These are phyloP conservation scores for Trichonephila clavipes DNA, from an alignment of 1,140 invertebrate species.

Conservation along the genomic window DNA sequence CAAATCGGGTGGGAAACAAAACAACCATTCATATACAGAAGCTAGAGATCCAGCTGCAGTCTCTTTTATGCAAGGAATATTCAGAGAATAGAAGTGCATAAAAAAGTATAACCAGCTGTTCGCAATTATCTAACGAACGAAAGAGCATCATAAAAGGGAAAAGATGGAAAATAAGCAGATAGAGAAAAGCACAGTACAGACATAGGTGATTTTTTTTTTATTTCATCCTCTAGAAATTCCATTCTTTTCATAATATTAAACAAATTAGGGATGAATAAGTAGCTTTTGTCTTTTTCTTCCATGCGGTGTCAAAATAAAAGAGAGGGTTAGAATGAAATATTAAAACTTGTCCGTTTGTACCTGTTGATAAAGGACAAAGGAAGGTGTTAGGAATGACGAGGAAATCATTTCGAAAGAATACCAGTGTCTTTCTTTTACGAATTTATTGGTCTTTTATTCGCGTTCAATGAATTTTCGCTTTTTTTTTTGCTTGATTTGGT, in stretches of 20 bases:
- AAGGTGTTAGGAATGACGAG: too few relatives aligned
- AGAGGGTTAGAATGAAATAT: too few relatives aligned
- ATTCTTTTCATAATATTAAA: not conserved
- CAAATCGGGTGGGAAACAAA: too few relatives aligned
- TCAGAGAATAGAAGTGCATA: not conserved
- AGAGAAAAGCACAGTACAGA: not conserved
- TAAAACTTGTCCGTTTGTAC: too few relatives aligned
- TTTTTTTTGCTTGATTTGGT: too few relatives aligned
- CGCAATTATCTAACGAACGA: not conserved
- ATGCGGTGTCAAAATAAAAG: too few relatives aligned
- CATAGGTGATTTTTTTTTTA: not conserved
- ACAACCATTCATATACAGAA: not conserved
- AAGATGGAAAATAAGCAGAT: not conserved
- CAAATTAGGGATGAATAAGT: not conserved
- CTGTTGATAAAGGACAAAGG: too few relatives aligned
- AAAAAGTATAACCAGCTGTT: not conserved
- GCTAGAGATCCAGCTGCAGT: not conserved
- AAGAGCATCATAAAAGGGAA: not conserved
- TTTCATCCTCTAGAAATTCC: not conserved
- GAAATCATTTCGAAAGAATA: too few relatives aligned
- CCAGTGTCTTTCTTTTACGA: too few relatives aligned
- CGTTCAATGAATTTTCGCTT: too few relatives aligned
- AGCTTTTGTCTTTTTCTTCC: not conserved
- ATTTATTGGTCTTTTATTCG: too few relatives aligned
- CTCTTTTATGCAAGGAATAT: not conserved